Percentiles rank a stretch among this genome's conserved stretches.
These are phyloP conservation scores for Hippoglossus stenolepis DNA, from an alignment of 2,113 vertebrate genomes.

Conservation along the genomic window DNA sequence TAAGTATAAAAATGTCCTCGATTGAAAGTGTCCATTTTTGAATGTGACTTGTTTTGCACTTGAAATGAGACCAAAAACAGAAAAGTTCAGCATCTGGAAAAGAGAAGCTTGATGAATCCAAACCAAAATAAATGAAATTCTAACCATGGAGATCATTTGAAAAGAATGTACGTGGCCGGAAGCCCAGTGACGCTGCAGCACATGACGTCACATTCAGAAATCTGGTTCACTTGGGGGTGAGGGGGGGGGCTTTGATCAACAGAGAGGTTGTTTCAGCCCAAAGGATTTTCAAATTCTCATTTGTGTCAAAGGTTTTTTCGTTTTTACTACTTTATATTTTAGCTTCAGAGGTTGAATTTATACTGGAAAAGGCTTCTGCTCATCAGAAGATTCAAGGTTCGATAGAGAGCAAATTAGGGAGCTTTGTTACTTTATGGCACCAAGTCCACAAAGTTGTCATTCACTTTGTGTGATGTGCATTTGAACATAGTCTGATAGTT, in stretches of 20 bases:
- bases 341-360: background rate
- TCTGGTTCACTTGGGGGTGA: background rate
- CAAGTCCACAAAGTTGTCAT: too few relatives aligned
- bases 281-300: background rate
- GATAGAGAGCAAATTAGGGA: background rate
- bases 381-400: background rate
- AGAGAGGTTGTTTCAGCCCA: background rate
- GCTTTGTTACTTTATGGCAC: too few relatives aligned
- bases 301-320: background rate
- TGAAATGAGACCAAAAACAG: background rate
- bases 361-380: too few relatives aligned
- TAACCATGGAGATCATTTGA: background rate
- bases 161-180: constrained; percentile 2
- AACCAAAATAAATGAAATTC: background rate
- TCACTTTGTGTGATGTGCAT: too few relatives aligned
- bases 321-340: background rate
- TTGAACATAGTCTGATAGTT: too few relatives aligned
- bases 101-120: background rate
- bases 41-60: background rate
- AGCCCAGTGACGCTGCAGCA: background rate
- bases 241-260: background rate
- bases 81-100: background rate
- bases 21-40: too few relatives aligned
- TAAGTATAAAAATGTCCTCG: too few relatives aligned
- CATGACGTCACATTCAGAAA: background rate